Evolutionary conservation across 2,888 invertebrate species (phyloP).

Genomic region (Acanthosepion esculentum): DNA sequence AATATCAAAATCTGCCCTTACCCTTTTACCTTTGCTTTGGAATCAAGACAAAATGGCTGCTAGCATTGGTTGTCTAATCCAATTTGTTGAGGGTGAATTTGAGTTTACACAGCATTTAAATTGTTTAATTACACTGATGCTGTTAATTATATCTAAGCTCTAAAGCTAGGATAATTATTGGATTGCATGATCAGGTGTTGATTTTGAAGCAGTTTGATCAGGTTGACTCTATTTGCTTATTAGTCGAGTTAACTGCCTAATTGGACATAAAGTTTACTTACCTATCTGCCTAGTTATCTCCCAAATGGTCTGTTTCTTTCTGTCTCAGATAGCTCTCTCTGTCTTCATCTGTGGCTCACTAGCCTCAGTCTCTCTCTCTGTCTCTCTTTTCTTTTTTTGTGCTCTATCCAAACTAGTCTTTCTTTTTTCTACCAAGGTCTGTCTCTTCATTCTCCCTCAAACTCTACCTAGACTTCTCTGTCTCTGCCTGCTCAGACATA

Average conservation of each 20-base stretch:
- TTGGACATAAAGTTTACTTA: not conserved
- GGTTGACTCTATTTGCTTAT: not conserved
- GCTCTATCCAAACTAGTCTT: too few species aligned
- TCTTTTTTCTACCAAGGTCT: too few species aligned
- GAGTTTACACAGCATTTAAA: not conserved
- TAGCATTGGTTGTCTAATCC: not conserved
- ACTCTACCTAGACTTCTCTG: too few species aligned
- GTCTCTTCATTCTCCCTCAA: too few species aligned
- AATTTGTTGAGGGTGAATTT: not conserved
- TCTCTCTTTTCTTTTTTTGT: not conserved
- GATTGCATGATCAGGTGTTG: not conserved
- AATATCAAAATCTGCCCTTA: not conserved
- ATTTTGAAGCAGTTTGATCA: not conserved
- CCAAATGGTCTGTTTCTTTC: not conserved
- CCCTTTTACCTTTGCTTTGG: not conserved
- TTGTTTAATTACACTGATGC: not conserved
- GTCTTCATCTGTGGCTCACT: not conserved
- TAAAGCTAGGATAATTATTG: not conserved
- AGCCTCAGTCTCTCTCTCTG: not conserved
- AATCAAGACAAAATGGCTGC: not conserved
- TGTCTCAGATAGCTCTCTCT: not conserved
- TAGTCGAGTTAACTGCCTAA: not conserved
- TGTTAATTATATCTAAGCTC: not conserved
- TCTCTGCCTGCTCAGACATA: not conserved
- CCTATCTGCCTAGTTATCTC: not conserved